Conservation (phyloP, 2,888 invertebrate species). For the Carterocephalus palaemon region DNA sequence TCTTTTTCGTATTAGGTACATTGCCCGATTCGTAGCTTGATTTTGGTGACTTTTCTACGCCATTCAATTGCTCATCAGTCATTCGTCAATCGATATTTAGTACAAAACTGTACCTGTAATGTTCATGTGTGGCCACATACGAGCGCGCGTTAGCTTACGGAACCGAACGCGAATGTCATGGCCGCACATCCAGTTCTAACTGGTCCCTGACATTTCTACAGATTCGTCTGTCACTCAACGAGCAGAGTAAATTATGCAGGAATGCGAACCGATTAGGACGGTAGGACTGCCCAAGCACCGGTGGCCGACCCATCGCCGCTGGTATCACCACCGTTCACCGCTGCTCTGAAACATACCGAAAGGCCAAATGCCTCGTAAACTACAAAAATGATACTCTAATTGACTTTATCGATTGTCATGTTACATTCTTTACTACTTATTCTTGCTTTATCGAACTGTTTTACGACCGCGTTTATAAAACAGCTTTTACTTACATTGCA, state of each 20-base stretch:
- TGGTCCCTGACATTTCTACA: constrained; percentile 54
- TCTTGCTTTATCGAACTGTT: no score
- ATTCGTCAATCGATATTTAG: no score
- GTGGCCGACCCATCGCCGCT: background rate
- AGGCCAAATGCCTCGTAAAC: background rate
- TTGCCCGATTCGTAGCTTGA: no score
- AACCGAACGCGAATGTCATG: constrained; percentile 50
- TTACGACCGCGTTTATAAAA: no score
- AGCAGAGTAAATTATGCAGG: constrained; percentile 38
- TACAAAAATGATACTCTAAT: background rate
- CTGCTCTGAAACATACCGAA: background rate
- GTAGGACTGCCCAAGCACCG: constrained; percentile 15
- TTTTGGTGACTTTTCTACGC: no score
- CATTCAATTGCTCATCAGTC: no score
- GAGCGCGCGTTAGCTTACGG: constrained; percentile 34
- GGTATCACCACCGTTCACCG: background rate
- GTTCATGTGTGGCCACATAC: no score
- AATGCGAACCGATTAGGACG: constrained; percentile 40
- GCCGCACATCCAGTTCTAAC: constrained; percentile 47
- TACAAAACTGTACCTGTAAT: no score
- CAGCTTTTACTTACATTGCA: no score
- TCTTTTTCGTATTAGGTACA: no score
- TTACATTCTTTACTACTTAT: no score
- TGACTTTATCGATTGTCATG: no score
- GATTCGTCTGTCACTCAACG: constrained; percentile 38